Percentiles rank a stretch among this genome's conserved stretches.
phyloP scores from a whole-genome alignment of 2,888 invertebrate species.

The Anarsia innoxiella region DNA sequence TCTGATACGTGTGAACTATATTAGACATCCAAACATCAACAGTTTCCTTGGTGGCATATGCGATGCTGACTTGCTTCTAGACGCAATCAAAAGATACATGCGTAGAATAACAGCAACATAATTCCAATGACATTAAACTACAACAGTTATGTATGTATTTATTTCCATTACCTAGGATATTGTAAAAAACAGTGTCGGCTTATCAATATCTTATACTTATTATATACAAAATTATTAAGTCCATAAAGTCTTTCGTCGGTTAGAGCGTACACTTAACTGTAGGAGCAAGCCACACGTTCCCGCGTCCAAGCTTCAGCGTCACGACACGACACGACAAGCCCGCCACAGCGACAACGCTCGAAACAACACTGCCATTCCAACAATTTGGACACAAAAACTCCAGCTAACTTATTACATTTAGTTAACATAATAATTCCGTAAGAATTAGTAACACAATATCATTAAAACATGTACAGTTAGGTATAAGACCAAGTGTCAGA shows the following conservation, averaged over 20 bases:
- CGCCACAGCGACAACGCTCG: not conserved
- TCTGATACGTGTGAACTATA: no score
- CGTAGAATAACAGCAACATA: conserved; percentile 59
- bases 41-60: no score
- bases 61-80: no score
- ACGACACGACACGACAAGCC: conserved; percentile 15
- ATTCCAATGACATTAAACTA: conserved; percentile 58
- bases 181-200: conserved; percentile 72
- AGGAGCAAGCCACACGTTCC: conserved; percentile 44
- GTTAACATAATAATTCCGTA: conserved; percentile 43
- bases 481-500: conserved; percentile 20
- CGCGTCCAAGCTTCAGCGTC: conserved; percentile 23
- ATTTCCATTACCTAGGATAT: conserved; percentile 65
- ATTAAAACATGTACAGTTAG: conserved; percentile 42
- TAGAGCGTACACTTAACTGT: conserved; percentile 54
- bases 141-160: conserved; percentile 66
- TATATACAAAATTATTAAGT: conserved; percentile 70
- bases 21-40: no score
- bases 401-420: conserved; percentile 36
- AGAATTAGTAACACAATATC: conserved; percentile 57
- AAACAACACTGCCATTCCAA: conserved; percentile 18
- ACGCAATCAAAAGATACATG: conserved; percentile 35
- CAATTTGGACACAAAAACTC: conserved; percentile 24
- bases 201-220: conserved; percentile 57
- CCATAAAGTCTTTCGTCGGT: conserved; percentile 64